Conservation (phyloP, 2,888 invertebrate genomes). For the Drosophila birchii region DNA sequence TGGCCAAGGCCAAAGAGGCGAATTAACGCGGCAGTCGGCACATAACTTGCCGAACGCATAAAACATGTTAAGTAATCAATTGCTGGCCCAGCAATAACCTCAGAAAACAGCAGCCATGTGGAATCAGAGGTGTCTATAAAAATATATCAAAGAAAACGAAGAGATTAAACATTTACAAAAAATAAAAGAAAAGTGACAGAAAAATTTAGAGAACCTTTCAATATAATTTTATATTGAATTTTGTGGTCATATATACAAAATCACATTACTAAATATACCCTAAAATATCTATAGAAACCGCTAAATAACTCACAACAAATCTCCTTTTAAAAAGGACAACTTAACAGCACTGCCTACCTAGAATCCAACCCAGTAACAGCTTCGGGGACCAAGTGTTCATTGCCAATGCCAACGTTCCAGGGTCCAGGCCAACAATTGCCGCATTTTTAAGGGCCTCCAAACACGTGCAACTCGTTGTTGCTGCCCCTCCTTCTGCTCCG, state of each 20-base stretch:
- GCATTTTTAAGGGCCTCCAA: slow-evolving; percentile 67
- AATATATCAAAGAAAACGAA: not conserved
- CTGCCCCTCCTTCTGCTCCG: slow-evolving; percentile 24
- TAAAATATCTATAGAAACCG: too few relatives aligned
- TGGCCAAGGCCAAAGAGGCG: slow-evolving; percentile 54
- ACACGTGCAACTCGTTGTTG: slow-evolving; percentile 66
- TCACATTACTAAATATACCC: not conserved
- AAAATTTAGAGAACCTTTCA: too few relatives aligned
- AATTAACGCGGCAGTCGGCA: slow-evolving; percentile 77
- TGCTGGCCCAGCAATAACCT: slow-evolving; percentile 54
- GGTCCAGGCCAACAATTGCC: slow-evolving; percentile 44
- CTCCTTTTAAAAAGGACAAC: slow-evolving; percentile 6
- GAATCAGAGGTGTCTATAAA: not conserved
- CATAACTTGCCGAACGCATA: slow-evolving; percentile 79
- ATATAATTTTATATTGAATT: not conserved
- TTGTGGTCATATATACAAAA: not conserved
- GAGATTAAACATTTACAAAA: rapidly evolving
- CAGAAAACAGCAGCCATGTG: slow-evolving; percentile 17
- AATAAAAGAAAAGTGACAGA: not conserved
- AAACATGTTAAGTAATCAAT: slow-evolving; percentile 84
- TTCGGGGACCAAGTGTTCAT: slow-evolving; percentile 61
- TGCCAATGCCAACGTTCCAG: slow-evolving; percentile 64
- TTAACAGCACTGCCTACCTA: slow-evolving; percentile 10
- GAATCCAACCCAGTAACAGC: slow-evolving; percentile 16
- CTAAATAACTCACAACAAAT: not conserved